Evolutionary conservation across 2,113 vertebrate genomes (phyloP).

Genomic region (Origma solitaria): DNA sequence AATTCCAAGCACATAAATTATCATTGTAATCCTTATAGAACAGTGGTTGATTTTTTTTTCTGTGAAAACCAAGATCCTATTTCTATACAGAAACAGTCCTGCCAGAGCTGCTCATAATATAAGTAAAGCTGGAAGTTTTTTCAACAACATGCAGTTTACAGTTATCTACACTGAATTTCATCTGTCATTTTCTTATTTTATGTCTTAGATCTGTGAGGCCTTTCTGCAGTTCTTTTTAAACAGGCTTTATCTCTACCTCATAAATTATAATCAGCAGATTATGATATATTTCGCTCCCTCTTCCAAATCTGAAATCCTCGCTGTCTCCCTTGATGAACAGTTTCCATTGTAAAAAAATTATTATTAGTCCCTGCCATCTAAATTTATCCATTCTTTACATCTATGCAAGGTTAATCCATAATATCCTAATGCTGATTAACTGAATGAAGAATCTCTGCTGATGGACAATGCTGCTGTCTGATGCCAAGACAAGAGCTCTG

Average conservation of each 20-base stretch:
- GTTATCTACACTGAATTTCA: not conserved
- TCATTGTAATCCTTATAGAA: not conserved
- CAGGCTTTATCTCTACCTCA: not conserved
- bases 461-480: not conserved
- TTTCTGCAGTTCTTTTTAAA: not conserved
- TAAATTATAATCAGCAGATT: not conserved
- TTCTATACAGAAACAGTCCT: not conserved
- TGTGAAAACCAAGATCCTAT: not conserved
- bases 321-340: not conserved
- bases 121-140: not conserved
- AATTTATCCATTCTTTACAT: not conserved
- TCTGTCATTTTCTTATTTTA: not conserved
- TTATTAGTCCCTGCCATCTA: not conserved
- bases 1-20: not conserved
- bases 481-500: not conserved
- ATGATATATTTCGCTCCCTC: not conserved
- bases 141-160: not conserved
- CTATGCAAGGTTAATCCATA: not conserved
- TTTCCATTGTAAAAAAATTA: not conserved
- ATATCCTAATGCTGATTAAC: not conserved
- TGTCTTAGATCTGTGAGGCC: not conserved
- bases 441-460: not conserved
- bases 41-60: not conserved
- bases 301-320: not conserved
- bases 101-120: not conserved